These are phyloP conservation scores for Troides aeacus DNA, from an alignment of 2,888 invertebrate species.

Conservation along the genomic window DNA sequence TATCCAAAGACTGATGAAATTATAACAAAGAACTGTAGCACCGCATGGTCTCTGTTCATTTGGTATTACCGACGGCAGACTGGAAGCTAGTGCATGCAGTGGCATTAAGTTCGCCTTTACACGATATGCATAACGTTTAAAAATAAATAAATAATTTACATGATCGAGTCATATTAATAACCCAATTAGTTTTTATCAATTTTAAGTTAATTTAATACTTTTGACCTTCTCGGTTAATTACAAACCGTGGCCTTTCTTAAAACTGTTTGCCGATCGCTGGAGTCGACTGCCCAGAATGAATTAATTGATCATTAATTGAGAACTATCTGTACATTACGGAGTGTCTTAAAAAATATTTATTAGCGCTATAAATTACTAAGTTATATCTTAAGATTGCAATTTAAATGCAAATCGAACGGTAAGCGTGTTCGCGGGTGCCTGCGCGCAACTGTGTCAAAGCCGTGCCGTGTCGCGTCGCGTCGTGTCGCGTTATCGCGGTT, in stretches of 20 bases:
- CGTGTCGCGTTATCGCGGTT: slow-evolving; percentile 45
- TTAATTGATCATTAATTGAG: not conserved
- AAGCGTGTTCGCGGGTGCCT: not conserved
- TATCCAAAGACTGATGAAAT: too few species aligned
- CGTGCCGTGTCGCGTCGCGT: slow-evolving; percentile 41
- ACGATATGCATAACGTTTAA: too few species aligned
- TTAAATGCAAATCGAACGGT: not conserved
- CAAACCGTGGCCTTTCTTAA: not conserved
- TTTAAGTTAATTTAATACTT: too few species aligned
- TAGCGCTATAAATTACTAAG: not conserved
- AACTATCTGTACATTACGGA: not conserved
- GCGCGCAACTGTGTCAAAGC: slow-evolving; percentile 59
- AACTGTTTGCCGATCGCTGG: not conserved
- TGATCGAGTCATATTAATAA: too few species aligned
- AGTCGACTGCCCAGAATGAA: not conserved
- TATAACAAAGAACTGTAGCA: too few species aligned
- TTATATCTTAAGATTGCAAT: not conserved
- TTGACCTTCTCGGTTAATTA: too few species aligned
- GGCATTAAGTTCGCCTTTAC: too few species aligned
- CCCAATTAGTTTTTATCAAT: too few species aligned
- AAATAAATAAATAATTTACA: too few species aligned
- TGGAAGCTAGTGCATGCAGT: too few species aligned
- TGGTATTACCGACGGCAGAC: too few species aligned
- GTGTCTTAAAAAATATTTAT: slow-evolving; percentile 2
- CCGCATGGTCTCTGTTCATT: too few species aligned